These are phyloP conservation scores for Vidua macroura DNA, from an alignment of 2,113 vertebrate species.

Conservation along the genomic window DNA sequence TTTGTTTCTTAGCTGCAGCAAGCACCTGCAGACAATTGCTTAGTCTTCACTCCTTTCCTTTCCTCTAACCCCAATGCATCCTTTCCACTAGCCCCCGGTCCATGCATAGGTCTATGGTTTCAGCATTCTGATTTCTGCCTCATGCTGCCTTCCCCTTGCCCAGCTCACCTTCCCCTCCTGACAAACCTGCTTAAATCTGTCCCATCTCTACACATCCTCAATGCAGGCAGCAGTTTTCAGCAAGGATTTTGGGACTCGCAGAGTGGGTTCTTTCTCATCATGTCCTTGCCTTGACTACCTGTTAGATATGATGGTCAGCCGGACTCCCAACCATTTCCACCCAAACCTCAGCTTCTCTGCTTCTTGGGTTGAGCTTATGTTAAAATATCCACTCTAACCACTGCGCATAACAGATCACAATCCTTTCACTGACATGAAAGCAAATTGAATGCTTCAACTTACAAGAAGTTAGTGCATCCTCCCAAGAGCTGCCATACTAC, in stretches of 20 bases:
- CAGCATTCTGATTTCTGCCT: not conserved
- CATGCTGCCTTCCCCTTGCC: not conserved
- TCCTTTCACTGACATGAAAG: not conserved
- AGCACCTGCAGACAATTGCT: not conserved
- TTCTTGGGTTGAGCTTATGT: not conserved
- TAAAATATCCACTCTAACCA: not conserved
- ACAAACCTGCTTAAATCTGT: not conserved
- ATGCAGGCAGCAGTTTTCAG: not conserved
- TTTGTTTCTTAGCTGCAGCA: not conserved
- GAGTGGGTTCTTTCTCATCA: not conserved
- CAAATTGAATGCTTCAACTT: not conserved
- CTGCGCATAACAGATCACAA: not conserved
- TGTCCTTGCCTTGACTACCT: not conserved
- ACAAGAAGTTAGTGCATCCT: not conserved
- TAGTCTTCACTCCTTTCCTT: not conserved
- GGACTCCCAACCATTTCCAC: not conserved
- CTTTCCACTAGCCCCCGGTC: not conserved
- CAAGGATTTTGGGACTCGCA: not conserved
- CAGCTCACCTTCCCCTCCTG: not conserved
- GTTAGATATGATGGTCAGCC: fast-evolving
- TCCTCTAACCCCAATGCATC: not conserved
- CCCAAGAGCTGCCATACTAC: not conserved
- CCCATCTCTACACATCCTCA: not conserved
- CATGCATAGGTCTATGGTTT: not conserved
- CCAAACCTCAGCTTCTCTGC: not conserved